Base-by-base conservation (phyloP, 2,797 vertebrate species). In the Lutjanus argentimaculatus region DNA sequence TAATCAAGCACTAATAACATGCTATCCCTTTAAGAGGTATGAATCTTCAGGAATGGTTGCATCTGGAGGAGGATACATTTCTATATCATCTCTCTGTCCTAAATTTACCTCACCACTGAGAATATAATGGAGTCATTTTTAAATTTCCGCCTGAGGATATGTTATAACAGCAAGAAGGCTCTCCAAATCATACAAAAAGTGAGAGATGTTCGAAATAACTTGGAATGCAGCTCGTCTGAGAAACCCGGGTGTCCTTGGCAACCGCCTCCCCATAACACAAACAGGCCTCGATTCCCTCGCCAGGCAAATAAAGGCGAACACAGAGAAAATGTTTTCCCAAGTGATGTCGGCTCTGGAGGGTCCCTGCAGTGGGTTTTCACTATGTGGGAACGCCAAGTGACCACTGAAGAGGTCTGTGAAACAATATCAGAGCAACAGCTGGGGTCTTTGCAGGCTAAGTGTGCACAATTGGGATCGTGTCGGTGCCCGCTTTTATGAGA, bases 281-380 rank as follows among this genome's bases (percentile, higher is more conserved):
- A 95, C 92, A 95, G 89, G 86, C 90, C 83, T 56, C 14, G 61
- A 82, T 87, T 92, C 71, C 53, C 84, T 88, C 75, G 75, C 78
- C 88, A 87, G 92, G 82, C 91, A 64, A 80, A 85, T 72, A 79
- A 84, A 83, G 78, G 79, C 63, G 13, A 75, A 72, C 46, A 62
- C 73, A 77, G 86, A 91, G 78, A 88, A 93, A 94, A 91, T 86
- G 90, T 95, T 95, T 95, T 95, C 92, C 91, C 94, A 91, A 88
- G 91, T 74, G 94, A 92, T 88, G 59, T 36, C 30, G 77, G 67
- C 79, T 86, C 84, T 84, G 81, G 74, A 88, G 87, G 82, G 89
- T 76, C 90, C 83, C 86, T 82, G 90, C 65, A 83, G 90, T 91
- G 89, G 89, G 82, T 82, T 89, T 89, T 75, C 65, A 75, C 72